Conservation (phyloP, 2,113 vertebrate species). For the Heliornis fulica region DNA sequence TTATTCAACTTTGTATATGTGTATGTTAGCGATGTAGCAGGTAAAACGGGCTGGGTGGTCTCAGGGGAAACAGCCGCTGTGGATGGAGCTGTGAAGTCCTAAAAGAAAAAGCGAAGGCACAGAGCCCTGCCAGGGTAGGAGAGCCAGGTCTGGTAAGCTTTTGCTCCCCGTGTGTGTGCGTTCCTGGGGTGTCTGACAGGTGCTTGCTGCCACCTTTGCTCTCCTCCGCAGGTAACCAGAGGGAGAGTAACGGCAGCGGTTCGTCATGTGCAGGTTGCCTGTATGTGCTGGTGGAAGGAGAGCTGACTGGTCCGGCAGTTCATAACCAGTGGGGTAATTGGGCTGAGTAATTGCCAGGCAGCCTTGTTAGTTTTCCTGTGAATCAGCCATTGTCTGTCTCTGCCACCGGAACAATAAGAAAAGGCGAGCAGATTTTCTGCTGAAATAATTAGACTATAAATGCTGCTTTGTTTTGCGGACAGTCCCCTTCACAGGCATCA, state of each 20-base stretch:
- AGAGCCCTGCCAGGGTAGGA: not conserved
- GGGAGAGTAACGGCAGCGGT: not conserved
- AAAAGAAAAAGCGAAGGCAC: not conserved
- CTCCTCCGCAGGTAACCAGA: not conserved
- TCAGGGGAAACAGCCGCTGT: rapidly evolving
- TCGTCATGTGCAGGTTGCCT: rapidly evolving
- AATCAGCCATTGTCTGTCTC: not conserved
- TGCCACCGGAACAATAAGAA: not conserved
- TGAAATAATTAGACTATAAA: not conserved
- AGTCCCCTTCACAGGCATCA: not conserved
- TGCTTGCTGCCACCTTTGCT: not conserved
- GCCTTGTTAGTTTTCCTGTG: not conserved
- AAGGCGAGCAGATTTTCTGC: not conserved
- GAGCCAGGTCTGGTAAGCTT: not conserved
- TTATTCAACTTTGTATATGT: not conserved
- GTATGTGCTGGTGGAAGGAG: not conserved
- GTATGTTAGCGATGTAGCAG: not conserved
- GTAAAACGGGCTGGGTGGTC: not conserved
- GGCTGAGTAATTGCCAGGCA: not conserved
- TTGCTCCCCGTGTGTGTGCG: rapidly evolving
- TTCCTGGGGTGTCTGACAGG: not conserved
- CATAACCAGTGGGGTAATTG: not conserved
- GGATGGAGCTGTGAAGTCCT: not conserved
- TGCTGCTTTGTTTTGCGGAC: not conserved
- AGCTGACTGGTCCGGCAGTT: not conserved